Evolutionary conservation across 2,797 vertebrate genomes (phyloP).

Genomic region (Pseudotriccus pelzelni): DNA sequence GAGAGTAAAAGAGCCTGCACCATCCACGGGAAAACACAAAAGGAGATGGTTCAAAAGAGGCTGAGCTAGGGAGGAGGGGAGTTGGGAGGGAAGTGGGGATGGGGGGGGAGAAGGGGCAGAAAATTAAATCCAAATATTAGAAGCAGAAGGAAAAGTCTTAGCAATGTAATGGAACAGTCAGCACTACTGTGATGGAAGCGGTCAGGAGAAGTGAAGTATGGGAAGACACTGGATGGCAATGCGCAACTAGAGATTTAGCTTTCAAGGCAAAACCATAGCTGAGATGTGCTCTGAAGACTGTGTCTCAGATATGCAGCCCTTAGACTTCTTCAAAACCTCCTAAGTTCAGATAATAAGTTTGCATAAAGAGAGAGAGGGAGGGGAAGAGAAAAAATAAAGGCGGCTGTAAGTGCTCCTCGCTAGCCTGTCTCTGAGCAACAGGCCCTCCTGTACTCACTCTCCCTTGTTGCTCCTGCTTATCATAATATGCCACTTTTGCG

Average conservation of each 20-base stretch:
- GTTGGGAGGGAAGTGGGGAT: background rate
- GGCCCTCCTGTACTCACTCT: constrained; percentile 23
- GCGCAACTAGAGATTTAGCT: constrained; percentile 24
- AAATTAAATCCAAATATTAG: constrained; percentile 71
- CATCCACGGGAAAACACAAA: constrained; percentile 71
- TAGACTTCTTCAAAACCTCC: constrained; percentile 55
- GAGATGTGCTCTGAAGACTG: background rate
- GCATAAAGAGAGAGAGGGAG: constrained; percentile 46
- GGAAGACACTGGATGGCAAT: constrained; percentile 61
- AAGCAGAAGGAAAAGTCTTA: constrained; percentile 43
- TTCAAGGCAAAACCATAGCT: background rate
- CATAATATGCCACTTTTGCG: constrained; percentile 68
- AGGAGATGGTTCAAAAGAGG: constrained; percentile 72
- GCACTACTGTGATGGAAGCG: background rate
- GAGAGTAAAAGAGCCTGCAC: constrained; percentile 71
- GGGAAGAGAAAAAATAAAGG: constrained; percentile 18
- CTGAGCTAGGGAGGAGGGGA: constrained; percentile 56
- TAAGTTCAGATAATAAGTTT: constrained; percentile 64
- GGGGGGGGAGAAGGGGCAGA: background rate
- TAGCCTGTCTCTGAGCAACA: constrained; percentile 65
- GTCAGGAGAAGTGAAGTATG: constrained; percentile 30
- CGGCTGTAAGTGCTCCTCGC: constrained; percentile 26
- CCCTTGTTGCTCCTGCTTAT: constrained; percentile 69
- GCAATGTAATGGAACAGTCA: background rate
- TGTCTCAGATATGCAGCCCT: background rate